Conservation (phyloP, 1,140 invertebrate species). For the Aleiodes sp. region DNA sequence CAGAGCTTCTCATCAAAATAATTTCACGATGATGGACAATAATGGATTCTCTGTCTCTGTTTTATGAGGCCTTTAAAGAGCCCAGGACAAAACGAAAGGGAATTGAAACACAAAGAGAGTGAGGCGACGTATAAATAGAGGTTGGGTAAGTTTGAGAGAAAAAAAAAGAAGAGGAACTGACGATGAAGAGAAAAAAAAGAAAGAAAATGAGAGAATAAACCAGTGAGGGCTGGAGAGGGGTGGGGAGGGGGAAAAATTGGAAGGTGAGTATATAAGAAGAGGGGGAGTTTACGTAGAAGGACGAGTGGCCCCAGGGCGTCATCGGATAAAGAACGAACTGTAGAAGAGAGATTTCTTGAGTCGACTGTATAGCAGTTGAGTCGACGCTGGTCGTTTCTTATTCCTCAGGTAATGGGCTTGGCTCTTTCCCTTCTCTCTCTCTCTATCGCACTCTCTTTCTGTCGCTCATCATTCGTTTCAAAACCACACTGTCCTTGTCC, state of each 20-base stretch:
- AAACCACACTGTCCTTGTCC: background rate
- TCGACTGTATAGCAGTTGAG: constrained; percentile 49
- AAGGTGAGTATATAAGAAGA: constrained; percentile 28
- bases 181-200: constrained; percentile 2
- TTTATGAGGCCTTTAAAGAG: background rate
- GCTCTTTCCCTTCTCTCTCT: constrained; percentile 26
- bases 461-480: constrained; percentile 36
- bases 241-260: background rate
- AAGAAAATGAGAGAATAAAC: background rate
- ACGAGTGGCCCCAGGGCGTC: constrained; percentile 17
- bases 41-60: background rate
- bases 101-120: constrained; percentile 21
- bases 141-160: background rate
- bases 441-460: constrained; percentile 34
- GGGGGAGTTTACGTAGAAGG: constrained; percentile 23
- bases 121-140: constrained; percentile 15
- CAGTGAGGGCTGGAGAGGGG: background rate
- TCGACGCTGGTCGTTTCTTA: constrained; percentile 48
- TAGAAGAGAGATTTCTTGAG: constrained; percentile 43
- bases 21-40: background rate
- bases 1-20: background rate
- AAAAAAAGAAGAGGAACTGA: no score
- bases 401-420: constrained; percentile 48
- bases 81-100: background rate
- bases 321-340: constrained; percentile 31